phyloP scores from a whole-genome alignment of 2,797 vertebrate genomes.

The Eutrigla gurnardus region DNA sequence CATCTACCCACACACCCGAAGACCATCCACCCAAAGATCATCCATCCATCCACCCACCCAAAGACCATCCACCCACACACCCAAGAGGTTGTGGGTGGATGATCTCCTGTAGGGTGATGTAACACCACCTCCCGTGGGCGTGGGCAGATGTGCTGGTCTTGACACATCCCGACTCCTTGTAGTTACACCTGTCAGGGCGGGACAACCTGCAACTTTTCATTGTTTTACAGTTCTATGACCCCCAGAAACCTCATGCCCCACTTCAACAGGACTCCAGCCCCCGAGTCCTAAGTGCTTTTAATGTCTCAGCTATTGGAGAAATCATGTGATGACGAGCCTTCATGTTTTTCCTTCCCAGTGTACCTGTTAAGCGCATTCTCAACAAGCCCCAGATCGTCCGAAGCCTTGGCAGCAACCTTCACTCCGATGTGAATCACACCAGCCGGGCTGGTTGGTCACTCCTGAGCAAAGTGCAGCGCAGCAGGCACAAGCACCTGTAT shows the following conservation, averaged over 20 bases:
- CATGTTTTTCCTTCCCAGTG: slow-evolving; percentile 76
- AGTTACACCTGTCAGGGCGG: neutral
- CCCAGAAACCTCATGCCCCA: neutral
- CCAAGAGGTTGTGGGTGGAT: too few relatives aligned
- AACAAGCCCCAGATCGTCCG: slow-evolving; percentile 94
- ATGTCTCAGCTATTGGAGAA: neutral
- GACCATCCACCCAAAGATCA: too few relatives aligned
- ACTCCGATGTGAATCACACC: slow-evolving; percentile 87
- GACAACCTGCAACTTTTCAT: neutral
- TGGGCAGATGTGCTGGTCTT: neutral
- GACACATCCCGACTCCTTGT: neutral
- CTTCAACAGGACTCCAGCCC: neutral
- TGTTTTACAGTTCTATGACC: neutral
- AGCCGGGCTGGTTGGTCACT: slow-evolving; percentile 90
- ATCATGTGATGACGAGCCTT: neutral
- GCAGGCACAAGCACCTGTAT: slow-evolving; percentile 90
- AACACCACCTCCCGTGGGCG: neutral
- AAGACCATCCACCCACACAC: neutral
- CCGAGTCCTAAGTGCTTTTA: neutral
- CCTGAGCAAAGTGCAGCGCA: slow-evolving; percentile 92
- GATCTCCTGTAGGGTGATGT: too few relatives aligned
- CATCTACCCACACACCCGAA: too few relatives aligned
- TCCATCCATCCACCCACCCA: too few relatives aligned
- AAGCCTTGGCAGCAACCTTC: slow-evolving; percentile 86
- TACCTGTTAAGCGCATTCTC: slow-evolving; percentile 94